phyloP scores from a whole-genome alignment of 2,888 invertebrate genomes.

The Cheiracanthium punctorium region DNA sequence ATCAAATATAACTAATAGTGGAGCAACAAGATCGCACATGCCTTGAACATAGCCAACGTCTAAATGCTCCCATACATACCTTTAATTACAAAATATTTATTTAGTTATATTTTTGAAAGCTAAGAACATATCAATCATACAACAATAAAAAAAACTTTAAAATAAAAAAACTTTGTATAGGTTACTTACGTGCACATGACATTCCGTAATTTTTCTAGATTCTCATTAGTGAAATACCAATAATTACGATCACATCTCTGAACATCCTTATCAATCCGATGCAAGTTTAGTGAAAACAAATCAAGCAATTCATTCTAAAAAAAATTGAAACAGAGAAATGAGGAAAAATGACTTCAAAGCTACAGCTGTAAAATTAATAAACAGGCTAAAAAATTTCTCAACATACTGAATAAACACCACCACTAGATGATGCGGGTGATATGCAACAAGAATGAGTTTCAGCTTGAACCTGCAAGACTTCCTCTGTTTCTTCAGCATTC shows the following conservation, averaged over 20 bases:
- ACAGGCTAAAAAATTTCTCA: background rate
- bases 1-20: conserved; percentile 91
- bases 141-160: too few relatives aligned
- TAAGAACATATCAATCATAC: too few relatives aligned
- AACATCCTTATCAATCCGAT: conserved; percentile 97
- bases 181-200: conserved; percentile 93
- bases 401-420: conserved; percentile 90
- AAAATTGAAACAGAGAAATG: conserved; percentile 31
- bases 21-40: conserved; percentile 97
- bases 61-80: conserved; percentile 97
- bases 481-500: conserved; percentile 71
- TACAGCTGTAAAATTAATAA: background rate
- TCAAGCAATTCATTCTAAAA: conserved; percentile 88
- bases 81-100: conserved; percentile 75
- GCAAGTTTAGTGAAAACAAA: conserved; percentile 89
- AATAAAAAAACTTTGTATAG: background rate
- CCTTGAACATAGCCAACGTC: conserved; percentile 97
- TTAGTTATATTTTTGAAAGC: too few relatives aligned
- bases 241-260: conserved; percentile 96
- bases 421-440: conserved; percentile 93
- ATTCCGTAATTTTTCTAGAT: conserved; percentile 92
- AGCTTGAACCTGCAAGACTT: conserved; percentile 72
- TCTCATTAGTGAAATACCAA: conserved; percentile 89
- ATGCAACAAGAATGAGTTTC: conserved; percentile 82
- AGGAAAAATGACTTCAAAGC: background rate